Percentiles rank a stretch among this genome's conserved stretches.
These are phyloP conservation scores for Passer montanus DNA, from an alignment of 2,113 vertebrate species.

Conservation along the genomic window DNA sequence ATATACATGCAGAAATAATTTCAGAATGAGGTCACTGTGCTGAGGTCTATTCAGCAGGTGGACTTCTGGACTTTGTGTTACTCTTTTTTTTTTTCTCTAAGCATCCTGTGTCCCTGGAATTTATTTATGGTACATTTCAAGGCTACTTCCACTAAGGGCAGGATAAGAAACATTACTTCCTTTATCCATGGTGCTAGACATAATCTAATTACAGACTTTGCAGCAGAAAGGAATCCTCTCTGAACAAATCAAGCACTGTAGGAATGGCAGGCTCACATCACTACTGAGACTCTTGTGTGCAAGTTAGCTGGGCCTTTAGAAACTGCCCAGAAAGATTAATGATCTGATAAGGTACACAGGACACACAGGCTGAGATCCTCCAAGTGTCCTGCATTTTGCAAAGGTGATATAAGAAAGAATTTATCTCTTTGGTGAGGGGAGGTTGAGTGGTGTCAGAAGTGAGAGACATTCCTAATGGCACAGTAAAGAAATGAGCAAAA, in stretches of 20 bases:
- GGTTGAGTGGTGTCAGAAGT: neutral
- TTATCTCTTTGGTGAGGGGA: neutral
- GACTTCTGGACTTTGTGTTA: neutral
- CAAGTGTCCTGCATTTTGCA: neutral
- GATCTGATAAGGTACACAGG: neutral
- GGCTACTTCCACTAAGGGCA: neutral
- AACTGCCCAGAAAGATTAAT: neutral
- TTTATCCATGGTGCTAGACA: conserved; percentile 28
- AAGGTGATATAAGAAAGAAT: neutral
- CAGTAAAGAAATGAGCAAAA: neutral
- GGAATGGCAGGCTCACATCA: neutral
- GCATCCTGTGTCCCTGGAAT: neutral
- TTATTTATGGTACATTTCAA: conserved; percentile 3
- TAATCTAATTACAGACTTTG: conserved; percentile 62
- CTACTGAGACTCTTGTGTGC: neutral
- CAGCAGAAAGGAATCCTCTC: conserved; percentile 44
- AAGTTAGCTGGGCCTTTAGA: neutral
- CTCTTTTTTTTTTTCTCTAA: neutral
- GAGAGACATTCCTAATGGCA: neutral
- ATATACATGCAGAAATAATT: neutral
- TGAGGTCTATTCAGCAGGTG: neutral
- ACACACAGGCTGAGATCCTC: neutral
- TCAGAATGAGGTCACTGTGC: neutral
- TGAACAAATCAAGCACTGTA: neutral
- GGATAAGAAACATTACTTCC: conserved; percentile 14